Evolutionary conservation across 2,888 invertebrate species (phyloP).

Genomic region (Nomada fabriciana): DNA sequence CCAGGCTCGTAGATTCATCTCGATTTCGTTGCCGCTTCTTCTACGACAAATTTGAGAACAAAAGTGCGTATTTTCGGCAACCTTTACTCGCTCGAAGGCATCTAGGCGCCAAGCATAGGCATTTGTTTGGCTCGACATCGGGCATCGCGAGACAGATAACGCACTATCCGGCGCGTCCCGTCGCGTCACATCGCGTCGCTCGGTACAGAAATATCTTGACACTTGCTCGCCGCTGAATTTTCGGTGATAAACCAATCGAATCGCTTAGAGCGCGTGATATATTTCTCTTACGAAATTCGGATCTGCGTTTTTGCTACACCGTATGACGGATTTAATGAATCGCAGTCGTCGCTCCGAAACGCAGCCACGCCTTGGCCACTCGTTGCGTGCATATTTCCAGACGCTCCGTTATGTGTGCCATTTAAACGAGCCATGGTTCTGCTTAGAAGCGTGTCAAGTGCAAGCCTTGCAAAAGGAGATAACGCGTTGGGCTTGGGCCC

Average conservation of each 20-base stretch:
- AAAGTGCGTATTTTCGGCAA: background rate
- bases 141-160: conserved; percentile 43
- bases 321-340: conserved; percentile 30
- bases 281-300: background rate
- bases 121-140: conserved; percentile 33
- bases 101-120: background rate
- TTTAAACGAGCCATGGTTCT: conserved; percentile 19
- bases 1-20: background rate
- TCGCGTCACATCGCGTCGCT: background rate
- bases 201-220: conserved; percentile 24
- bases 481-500: background rate
- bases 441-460: conserved; percentile 27
- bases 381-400: conserved; percentile 42
- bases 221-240: conserved; percentile 26
- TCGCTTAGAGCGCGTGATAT: too few relatives aligned
- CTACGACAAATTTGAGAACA: background rate
- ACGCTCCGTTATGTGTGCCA: conserved; percentile 27
- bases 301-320: background rate
- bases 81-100: too few relatives aligned
- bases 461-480: background rate
- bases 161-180: background rate
- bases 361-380: conserved; percentile 32
- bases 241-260: conserved; percentile 27
- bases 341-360: background rate
- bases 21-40: background rate